These are phyloP conservation scores for Drosophila tripunctata DNA, from an alignment of 2,888 invertebrate genomes.

Conservation along the genomic window DNA sequence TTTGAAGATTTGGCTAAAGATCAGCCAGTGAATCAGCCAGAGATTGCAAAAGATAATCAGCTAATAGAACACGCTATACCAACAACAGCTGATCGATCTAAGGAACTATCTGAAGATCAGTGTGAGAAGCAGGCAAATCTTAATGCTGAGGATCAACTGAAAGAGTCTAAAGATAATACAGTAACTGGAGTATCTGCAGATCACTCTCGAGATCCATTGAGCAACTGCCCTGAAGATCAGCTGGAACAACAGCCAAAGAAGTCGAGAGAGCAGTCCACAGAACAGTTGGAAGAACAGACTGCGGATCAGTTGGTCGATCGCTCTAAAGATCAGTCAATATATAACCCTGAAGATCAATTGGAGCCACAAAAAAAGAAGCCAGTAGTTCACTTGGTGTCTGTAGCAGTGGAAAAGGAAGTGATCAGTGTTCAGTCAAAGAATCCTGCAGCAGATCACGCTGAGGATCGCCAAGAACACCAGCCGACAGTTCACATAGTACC, in stretches of 20 bases:
- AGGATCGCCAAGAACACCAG: background rate
- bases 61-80: background rate
- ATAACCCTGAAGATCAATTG: background rate
- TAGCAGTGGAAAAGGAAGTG: background rate
- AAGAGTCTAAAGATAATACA: background rate
- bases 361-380: background rate
- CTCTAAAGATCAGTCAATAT: background rate
- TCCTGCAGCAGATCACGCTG: background rate
- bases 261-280: background rate
- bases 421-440: background rate
- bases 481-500: constrained; percentile 28
- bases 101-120: background rate
- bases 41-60: background rate
- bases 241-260: background rate
- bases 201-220: background rate
- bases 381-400: background rate
- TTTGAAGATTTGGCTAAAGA: constrained; percentile 6
- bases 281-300: background rate
- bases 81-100: background rate
- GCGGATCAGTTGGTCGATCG: background rate
- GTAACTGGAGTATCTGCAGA: background rate
- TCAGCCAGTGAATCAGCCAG: constrained; percentile 12
- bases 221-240: background rate
- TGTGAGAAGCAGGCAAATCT: background rate
- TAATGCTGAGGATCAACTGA: background rate